Conservation (phyloP, 2,113 vertebrate species). For the Hypanus sabinus region DNA sequence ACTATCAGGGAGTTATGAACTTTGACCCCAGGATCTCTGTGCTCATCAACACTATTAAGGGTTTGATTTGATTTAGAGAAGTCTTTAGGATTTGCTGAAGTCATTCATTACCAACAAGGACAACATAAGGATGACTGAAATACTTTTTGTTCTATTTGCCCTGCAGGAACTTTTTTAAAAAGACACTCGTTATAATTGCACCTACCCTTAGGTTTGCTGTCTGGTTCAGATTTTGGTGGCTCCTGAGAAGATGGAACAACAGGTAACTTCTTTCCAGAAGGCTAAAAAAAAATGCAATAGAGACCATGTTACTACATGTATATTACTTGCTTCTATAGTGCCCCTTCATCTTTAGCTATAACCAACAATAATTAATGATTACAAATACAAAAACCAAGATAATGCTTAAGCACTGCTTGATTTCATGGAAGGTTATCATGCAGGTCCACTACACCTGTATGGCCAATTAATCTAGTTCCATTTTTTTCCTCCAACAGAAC, state of each 20-base stretch:
- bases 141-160: not conserved
- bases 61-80: not conserved
- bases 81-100: not conserved
- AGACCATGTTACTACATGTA: not conserved
- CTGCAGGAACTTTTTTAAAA: not conserved
- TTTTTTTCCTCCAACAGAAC: no score
- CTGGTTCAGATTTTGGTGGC: slow-evolving; percentile 76
- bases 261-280: slow-evolving; percentile 70
- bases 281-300: slow-evolving; percentile 51
- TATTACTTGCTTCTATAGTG: not conserved
- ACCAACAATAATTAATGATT: not conserved
- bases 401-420: no score
- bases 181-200: slow-evolving; percentile 36
- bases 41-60: no score
- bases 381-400: not conserved
- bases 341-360: not conserved
- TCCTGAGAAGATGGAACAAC: slow-evolving; percentile 61
- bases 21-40: no score
- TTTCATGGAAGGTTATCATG: not conserved
- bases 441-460: not conserved
- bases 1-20: no score
- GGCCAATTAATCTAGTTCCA: no score
- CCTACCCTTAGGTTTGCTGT: slow-evolving; percentile 81
- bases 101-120: not conserved
- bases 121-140: not conserved